Base-by-base conservation (phyloP, 2,888 invertebrate species). In the Sesamia inferens region DNA sequence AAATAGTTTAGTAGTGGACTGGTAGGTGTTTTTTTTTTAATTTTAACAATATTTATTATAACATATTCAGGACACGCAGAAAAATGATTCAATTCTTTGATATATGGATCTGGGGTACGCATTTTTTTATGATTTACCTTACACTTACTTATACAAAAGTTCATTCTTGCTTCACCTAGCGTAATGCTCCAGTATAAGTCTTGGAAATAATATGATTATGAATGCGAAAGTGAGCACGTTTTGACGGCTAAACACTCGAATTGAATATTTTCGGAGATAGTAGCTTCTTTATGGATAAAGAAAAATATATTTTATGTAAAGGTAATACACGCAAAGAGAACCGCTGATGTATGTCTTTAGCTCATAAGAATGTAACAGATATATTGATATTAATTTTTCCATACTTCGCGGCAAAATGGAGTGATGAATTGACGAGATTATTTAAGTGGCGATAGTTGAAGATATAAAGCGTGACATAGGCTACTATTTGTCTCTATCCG, bases 1-100 rank as follows among this genome's bases (percentile, higher is more conserved):
- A 76, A 85, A 87, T 71, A 64, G 73, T 83, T 82, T 86, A 88
- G 85, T 78, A 77, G 76, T 76, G 82, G 78, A 44, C 78, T 48
- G 13, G 42, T 1, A 16, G 0, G 2, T 42, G 58, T 66, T 51
- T 58, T 47, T 39, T 39, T 39, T 39, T 39, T 39, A 39, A 13
- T 64, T 39, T 55, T 24, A 7, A 5, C 0, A 39, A 19, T 22
- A 6, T 55, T 55, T 48, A 13, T 16, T 14, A 3, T 19, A 6
- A 8, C 6, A 4, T 19, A 13, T 71, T 55, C 10, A 14, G 31
- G 31, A 31, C 31, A 19, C 0, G 14, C 44, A 16, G 22, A 16
- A 22, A 67, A 39, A 5, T 5, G 16, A 14, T 8, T 2, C 8
- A 13, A 5, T 47, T 22, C 13, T 6, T 16, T 8, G 11, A 0